These are phyloP conservation scores for Allacma fusca DNA, from an alignment of 2,888 invertebrate genomes.

Conservation along the genomic window DNA sequence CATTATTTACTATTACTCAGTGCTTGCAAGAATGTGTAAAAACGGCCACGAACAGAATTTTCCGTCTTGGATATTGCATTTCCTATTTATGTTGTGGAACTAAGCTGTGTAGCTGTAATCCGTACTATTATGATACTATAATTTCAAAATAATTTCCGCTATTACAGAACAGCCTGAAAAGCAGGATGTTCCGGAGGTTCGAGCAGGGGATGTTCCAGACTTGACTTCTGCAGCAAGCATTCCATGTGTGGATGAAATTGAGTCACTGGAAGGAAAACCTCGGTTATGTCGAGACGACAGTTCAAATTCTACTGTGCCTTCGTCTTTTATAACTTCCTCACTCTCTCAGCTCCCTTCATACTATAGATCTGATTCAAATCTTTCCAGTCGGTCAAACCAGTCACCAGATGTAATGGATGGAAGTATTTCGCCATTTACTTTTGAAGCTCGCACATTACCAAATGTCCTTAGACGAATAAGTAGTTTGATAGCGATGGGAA, in stretches of 20 bases:
- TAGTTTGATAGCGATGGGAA: constrained; percentile 82
- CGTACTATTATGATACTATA: no score
- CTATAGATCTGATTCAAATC: constrained; percentile 55
- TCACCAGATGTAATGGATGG: constrained; percentile 56
- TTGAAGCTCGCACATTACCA: constrained; percentile 79
- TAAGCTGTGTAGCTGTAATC: no score
- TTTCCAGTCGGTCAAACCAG: constrained; percentile 53
- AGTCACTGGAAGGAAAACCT: constrained; percentile 36
- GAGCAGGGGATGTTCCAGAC: neutral
- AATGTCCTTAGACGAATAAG: constrained; percentile 88
- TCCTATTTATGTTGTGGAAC: no score
- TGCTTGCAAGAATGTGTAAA: no score
- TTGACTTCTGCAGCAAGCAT: constrained; percentile 36
- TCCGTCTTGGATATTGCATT: no score
- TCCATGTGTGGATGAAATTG: constrained; percentile 43
- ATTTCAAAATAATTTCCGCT: constrained; percentile 59
- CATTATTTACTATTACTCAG: no score
- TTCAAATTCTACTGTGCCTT: neutral
- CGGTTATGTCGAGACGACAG: neutral
- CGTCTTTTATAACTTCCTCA: neutral
- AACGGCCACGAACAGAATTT: no score
- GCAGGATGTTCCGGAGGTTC: constrained; percentile 60
- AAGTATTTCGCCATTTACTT: constrained; percentile 52
- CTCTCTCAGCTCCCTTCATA: constrained; percentile 26
- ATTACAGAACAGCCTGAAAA: constrained; percentile 65